Evolutionary conservation across 2,797 vertebrate species (phyloP).

Genomic region (Helicolenus hilgendorfi): DNA sequence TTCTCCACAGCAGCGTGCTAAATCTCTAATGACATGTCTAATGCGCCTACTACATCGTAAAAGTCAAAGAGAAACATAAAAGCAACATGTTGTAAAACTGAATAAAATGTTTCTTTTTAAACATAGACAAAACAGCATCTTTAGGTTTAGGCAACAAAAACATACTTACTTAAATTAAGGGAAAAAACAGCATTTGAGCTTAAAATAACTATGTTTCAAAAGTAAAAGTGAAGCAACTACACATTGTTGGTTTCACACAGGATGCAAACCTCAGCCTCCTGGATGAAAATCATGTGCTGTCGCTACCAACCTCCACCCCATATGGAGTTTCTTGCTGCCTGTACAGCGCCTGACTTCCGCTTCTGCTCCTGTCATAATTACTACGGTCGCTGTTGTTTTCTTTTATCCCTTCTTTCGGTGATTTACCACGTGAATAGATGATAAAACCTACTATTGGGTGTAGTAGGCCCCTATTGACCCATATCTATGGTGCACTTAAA

Average conservation of each 20-base stretch:
- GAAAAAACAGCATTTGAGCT: not conserved
- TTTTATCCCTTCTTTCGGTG: not conserved
- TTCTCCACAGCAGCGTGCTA: not conserved
- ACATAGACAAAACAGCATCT: not conserved
- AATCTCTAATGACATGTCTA: conserved; percentile 27
- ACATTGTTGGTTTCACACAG: not conserved
- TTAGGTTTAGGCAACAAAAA: not conserved
- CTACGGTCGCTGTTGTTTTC: not conserved
- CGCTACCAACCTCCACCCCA: too few relatives aligned
- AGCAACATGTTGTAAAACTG: not conserved
- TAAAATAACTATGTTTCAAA: not conserved
- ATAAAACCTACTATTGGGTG: not conserved
- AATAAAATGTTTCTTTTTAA: not conserved
- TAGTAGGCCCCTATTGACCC: not conserved
- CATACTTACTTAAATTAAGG: too few relatives aligned
- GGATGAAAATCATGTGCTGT: too few relatives aligned
- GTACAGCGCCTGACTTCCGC: not conserved
- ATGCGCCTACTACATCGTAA: not conserved
- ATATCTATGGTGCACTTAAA: not conserved
- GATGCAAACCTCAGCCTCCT: not conserved
- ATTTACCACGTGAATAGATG: not conserved
- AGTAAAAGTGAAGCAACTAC: not conserved
- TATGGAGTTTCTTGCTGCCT: too few relatives aligned
- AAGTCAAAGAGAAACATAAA: not conserved
- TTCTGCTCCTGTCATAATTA: not conserved